Percentiles rank a stretch among this genome's conserved stretches.
These are phyloP conservation scores for Entomyzon cyanotis DNA, from an alignment of 2,113 vertebrate species.

Conservation along the genomic window DNA sequence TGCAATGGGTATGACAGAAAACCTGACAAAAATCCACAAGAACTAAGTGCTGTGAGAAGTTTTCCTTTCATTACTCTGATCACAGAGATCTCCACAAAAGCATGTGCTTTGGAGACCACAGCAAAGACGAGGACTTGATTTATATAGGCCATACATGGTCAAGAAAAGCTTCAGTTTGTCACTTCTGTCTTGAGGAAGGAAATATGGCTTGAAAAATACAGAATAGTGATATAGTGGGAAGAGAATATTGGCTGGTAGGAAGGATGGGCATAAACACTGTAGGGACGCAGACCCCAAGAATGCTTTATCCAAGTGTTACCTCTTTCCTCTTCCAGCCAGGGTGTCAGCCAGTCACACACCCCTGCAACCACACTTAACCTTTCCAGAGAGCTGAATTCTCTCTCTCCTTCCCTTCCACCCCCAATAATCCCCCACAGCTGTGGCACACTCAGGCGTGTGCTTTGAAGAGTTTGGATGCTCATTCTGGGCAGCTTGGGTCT, in stretches of 20 bases:
- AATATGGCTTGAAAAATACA: neutral
- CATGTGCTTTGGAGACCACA: neutral
- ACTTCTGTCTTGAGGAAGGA: neutral
- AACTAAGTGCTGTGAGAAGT: neutral
- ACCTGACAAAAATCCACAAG: neutral
- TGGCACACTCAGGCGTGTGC: neutral
- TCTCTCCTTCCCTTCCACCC: neutral
- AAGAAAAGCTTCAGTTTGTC: neutral
- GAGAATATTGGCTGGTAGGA: accelerated
- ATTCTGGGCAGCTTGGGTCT: neutral
- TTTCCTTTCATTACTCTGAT: neutral
- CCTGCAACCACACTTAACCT: neutral
- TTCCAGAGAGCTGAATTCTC: neutral
- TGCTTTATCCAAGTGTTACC: neutral
- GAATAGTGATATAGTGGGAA: neutral
- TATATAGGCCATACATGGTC: neutral
- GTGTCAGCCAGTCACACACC: neutral
- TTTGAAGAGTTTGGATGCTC: neutral
- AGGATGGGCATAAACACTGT: neutral
- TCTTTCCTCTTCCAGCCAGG: neutral
- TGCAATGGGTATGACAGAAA: neutral
- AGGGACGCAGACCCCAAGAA: neutral
- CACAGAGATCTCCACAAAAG: neutral
- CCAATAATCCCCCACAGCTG: neutral
- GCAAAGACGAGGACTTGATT: neutral